A percentile compares a stretch with the other conserved stretches of the same genome.
Evolutionary conservation across 2,888 invertebrate genomes (phyloP).

Genomic region (Alentia gelatinosa): DNA sequence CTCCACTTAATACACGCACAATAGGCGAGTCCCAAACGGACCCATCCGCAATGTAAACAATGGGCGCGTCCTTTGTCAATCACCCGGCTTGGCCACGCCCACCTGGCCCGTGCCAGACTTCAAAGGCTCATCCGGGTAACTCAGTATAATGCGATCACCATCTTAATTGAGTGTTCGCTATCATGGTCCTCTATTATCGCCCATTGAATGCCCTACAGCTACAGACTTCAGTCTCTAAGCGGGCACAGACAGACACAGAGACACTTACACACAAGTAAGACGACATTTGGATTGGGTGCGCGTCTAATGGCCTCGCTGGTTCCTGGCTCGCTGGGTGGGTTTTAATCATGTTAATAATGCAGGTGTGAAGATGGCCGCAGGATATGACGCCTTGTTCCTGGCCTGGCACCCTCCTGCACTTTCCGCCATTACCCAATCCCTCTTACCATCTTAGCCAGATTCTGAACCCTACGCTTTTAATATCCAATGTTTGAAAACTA

Average conservation of each 20-base stretch:
- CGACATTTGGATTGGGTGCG: background rate
- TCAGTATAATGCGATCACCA: conserved; percentile 30
- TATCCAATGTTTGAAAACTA: no score
- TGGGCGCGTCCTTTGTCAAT: background rate
- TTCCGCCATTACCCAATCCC: background rate
- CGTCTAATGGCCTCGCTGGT: background rate
- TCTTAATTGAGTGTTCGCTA: conserved; percentile 33
- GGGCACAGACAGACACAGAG: background rate
- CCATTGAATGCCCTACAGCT: background rate
- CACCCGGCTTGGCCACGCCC: background rate
- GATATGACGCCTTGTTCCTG: background rate
- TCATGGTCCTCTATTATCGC: background rate
- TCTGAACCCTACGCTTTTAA: no score
- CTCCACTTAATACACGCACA: background rate
- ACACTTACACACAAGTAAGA: background rate
- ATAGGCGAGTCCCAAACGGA: background rate
- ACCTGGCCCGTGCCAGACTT: background rate
- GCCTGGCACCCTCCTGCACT: background rate
- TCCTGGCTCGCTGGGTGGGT: background rate
- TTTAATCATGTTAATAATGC: background rate
- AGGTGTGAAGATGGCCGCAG: background rate
- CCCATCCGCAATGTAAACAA: background rate
- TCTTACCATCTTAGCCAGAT: background rate
- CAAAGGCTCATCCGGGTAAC: conserved; percentile 18
- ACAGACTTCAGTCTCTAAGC: background rate